Conservation (phyloP, 2,888 invertebrate species). For the Coelogynopora nodosa region DNA sequence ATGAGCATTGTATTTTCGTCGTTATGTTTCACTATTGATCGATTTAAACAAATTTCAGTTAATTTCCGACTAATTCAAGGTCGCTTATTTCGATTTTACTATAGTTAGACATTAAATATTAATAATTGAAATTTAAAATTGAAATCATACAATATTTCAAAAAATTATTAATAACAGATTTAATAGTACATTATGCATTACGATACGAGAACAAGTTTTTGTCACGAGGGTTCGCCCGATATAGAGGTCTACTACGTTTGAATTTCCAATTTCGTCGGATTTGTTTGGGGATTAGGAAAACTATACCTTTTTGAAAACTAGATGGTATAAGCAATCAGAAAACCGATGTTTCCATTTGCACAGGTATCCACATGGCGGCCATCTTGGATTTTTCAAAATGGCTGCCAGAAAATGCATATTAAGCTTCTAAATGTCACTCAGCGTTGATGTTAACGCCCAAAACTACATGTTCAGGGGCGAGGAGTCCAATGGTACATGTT, state of each 20-base stretch:
- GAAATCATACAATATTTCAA: too few relatives aligned
- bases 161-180: too few relatives aligned
- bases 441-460: slow-evolving; percentile 15
- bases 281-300: slow-evolving; percentile 13
- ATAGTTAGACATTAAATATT: too few relatives aligned
- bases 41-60: too few relatives aligned
- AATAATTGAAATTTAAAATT: too few relatives aligned
- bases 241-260: slow-evolving; percentile 17
- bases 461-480: slow-evolving; percentile 22
- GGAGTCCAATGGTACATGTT: slow-evolving; percentile 31
- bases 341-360: slow-evolving; percentile 25
- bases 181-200: too few relatives aligned
- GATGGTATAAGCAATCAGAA: slow-evolving; percentile 25
- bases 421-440: slow-evolving; percentile 22
- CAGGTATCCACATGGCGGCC: slow-evolving; percentile 29
- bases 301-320: slow-evolving; percentile 27
- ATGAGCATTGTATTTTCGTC: too few relatives aligned
- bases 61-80: too few relatives aligned
- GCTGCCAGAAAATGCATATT: slow-evolving; percentile 24
- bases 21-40: too few relatives aligned
- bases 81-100: too few relatives aligned
- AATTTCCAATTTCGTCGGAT: slow-evolving; percentile 13
- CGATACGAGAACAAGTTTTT: too few relatives aligned
- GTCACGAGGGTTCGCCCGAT: too few relatives aligned
- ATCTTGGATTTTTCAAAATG: slow-evolving; percentile 31